Evolutionary conservation across 1,140 invertebrate species (phyloP).

Genomic region (Drosophila parvula): DNA sequence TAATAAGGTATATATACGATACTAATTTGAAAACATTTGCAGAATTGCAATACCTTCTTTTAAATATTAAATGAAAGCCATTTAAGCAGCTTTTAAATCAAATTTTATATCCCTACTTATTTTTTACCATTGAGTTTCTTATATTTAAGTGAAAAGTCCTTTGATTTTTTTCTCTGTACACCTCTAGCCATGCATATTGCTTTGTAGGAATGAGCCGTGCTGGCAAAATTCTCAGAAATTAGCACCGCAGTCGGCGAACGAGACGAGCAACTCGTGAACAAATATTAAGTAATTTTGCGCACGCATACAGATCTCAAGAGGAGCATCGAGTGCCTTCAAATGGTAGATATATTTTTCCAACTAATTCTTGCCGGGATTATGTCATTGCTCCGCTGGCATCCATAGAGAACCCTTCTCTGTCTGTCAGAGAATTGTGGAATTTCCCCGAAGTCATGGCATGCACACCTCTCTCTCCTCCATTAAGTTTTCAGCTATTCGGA

Average conservation of each 20-base stretch:
- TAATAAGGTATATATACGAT: neutral
- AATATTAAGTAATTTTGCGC: constrained; percentile 56
- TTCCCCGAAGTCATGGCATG: constrained; percentile 35
- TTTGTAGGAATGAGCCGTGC: constrained; percentile 29
- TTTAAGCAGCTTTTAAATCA: neutral
- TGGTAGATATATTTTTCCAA: constrained; percentile 30
- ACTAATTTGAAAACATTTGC: neutral
- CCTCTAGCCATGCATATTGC: constrained; percentile 32
- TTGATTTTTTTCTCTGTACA: constrained; percentile 4
- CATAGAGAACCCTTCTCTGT: constrained; percentile 19
- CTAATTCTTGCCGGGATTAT: constrained; percentile 47
- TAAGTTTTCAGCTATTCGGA: constrained; percentile 44
- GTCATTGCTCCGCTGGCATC: constrained; percentile 25
- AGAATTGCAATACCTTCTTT: neutral
- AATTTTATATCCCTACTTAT: neutral
- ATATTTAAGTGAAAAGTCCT: neutral
- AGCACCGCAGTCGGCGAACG: constrained; percentile 30
- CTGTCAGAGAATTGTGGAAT: constrained; percentile 18
- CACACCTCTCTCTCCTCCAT: constrained; percentile 40
- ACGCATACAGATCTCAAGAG: constrained; percentile 38
- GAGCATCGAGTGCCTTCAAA: constrained; percentile 24
- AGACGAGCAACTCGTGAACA: constrained; percentile 43
- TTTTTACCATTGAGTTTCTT: neutral
- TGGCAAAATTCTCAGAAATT: constrained; percentile 45
- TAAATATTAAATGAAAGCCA: neutral